These are phyloP conservation scores for Sardinella longiceps DNA, from an alignment of 2,797 vertebrate species.

Conservation along the genomic window DNA sequence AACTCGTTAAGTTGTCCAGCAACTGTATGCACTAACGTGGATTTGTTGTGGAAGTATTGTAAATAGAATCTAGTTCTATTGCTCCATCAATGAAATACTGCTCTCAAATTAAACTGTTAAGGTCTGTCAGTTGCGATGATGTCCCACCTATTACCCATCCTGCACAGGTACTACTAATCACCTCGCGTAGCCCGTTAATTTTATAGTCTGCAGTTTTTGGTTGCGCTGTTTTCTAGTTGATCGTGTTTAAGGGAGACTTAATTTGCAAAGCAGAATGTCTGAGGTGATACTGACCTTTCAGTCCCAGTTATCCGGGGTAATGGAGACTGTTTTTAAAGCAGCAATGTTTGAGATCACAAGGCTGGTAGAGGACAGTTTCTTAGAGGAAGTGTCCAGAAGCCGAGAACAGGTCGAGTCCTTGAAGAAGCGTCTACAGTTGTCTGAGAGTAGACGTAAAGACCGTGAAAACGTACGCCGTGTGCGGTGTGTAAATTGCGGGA, in stretches of 20 bases:
- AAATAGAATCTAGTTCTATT: not conserved
- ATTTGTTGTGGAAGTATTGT: not conserved
- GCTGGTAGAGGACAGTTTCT: conserved; percentile 78
- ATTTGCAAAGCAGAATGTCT: conserved; percentile 61
- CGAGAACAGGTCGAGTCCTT: conserved; percentile 75
- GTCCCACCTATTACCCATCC: not conserved
- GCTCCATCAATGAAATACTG: not conserved
- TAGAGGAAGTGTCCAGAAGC: conserved; percentile 74
- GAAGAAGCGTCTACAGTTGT: conserved; percentile 72
- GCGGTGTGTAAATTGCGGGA: conserved; percentile 57
- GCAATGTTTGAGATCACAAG: conserved; percentile 81
- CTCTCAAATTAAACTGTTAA: not conserved
- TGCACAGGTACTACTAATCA: not conserved
- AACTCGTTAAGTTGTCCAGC: not conserved
- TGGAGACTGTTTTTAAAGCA: conserved; percentile 81
- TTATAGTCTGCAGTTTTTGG: not conserved
- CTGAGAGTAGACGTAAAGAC: conserved; percentile 66
- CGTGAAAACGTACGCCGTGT: conserved; percentile 20
- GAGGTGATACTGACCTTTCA: conserved; percentile 74
- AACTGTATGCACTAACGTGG: not conserved
- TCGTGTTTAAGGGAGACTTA: not conserved
- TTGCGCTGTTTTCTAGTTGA: not conserved
- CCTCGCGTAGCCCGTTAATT: not conserved
- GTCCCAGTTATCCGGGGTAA: conserved; percentile 78
- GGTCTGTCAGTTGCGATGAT: not conserved